These are phyloP conservation scores for Cryptomyrus ogoouensis DNA, from an alignment of 2,113 vertebrate species.

Conservation along the genomic window DNA sequence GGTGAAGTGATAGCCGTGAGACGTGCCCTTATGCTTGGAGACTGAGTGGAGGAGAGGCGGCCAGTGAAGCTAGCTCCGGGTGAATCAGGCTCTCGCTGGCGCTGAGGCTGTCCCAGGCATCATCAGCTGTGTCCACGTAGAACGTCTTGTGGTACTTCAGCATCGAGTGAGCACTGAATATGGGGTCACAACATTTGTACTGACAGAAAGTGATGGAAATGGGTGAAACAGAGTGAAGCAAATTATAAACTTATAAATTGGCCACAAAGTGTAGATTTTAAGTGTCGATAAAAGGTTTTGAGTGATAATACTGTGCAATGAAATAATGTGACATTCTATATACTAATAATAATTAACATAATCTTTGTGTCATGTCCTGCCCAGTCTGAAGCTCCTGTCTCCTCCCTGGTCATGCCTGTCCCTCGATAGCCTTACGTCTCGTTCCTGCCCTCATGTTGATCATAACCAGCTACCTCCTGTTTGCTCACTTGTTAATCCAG, in stretches of 20 bases:
- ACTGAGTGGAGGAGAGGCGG: too few relatives aligned
- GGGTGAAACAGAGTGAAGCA: not conserved
- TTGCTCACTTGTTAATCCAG: too few relatives aligned
- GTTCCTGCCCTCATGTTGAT: too few relatives aligned
- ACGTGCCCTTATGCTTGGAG: not conserved
- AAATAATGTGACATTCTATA: not conserved
- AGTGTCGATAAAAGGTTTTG: not conserved
- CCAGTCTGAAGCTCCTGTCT: too few relatives aligned
- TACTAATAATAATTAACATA: not conserved
- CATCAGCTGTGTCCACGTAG: not conserved
- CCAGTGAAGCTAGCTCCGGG: constrained; percentile 13
- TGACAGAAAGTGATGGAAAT: constrained; percentile 9
- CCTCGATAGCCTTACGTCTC: too few relatives aligned
- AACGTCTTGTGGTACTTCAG: constrained; percentile 32
- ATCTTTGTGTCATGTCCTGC: not conserved
- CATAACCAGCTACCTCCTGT: too few relatives aligned
- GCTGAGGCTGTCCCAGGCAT: not conserved
- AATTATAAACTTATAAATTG: not conserved
- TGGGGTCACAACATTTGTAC: constrained; percentile 38
- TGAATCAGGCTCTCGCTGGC: constrained; percentile 2
- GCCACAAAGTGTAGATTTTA: not conserved
- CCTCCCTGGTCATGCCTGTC: too few relatives aligned
- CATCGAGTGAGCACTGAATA: constrained; percentile 14
- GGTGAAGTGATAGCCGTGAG: not conserved
- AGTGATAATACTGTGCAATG: not conserved